Evolutionary conservation across 2,797 vertebrate species (phyloP).

Genomic region (Corythornis leucogaster): DNA sequence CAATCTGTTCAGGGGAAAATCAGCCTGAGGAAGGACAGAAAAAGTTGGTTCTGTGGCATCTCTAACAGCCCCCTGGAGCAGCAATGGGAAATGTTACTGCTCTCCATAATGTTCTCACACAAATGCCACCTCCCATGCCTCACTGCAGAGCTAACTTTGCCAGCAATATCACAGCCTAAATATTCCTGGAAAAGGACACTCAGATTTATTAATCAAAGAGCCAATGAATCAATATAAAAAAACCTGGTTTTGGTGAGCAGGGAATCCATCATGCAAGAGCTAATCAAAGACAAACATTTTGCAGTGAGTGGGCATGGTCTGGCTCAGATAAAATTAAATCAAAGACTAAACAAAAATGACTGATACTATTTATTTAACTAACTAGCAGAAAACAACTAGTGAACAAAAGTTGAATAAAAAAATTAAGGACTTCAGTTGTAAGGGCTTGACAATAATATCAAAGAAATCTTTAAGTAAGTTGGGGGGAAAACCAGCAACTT

Average conservation of each 20-base stretch:
- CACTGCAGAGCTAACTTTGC: background rate
- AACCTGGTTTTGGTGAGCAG: background rate
- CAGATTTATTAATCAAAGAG: background rate
- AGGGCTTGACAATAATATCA: constrained; percentile 4
- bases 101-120: background rate
- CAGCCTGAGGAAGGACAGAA: background rate
- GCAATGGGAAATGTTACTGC: background rate
- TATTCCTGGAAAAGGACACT: background rate
- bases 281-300: constrained; percentile 6
- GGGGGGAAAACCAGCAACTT: background rate
- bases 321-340: constrained; percentile 22
- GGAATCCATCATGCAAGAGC: background rate
- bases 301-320: background rate
- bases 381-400: constrained; percentile 6
- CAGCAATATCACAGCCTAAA: background rate
- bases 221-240: background rate
- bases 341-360: constrained; percentile 26
- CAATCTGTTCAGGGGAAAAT: background rate
- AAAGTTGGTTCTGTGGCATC: background rate
- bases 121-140: background rate
- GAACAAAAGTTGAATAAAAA: constrained; percentile 10
- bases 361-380: constrained; percentile 19
- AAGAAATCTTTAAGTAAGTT: background rate
- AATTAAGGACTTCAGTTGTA: background rate
- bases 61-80: background rate